Evolutionary conservation across 2,113 vertebrate species (phyloP).

Genomic region (Pyxicephalus adspersus): DNA sequence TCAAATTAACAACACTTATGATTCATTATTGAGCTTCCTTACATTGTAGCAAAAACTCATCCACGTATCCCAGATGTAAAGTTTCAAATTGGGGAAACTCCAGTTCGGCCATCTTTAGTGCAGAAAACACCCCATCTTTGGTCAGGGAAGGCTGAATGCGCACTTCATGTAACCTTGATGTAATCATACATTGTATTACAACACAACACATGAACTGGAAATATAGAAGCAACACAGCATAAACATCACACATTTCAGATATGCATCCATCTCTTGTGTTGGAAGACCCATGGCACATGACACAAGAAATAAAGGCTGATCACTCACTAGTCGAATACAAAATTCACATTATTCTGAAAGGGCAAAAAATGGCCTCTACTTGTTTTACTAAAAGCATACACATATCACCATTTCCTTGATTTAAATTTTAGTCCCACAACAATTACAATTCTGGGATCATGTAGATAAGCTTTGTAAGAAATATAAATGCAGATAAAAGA

Average conservation of each 20-base stretch:
- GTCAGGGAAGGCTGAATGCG: conserved; percentile 97
- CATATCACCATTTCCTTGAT: too few species aligned
- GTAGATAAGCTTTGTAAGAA: too few species aligned
- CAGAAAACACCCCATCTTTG: conserved; percentile 98
- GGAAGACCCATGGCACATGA: too few species aligned
- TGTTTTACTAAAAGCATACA: too few species aligned
- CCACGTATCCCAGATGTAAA: conserved; percentile 95
- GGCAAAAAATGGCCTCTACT: too few species aligned
- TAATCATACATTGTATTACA: conserved; percentile 1
- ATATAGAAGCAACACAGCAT: not conserved
- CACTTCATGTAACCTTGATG: conserved; percentile 92
- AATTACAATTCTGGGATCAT: too few species aligned
- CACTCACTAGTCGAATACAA: too few species aligned
- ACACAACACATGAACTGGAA: not conserved
- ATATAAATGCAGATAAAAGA: too few species aligned
- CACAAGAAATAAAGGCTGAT: too few species aligned
- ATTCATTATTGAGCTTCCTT: conserved; percentile 67
- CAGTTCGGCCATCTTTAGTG: conserved; percentile 97
- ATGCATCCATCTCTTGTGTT: not conserved
- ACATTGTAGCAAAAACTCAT: conserved; percentile 97
- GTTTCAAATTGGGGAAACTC: conserved; percentile 99
- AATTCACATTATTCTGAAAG: too few species aligned
- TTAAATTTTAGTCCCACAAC: too few species aligned
- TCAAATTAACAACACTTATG: too few species aligned
- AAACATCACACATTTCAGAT: conserved; percentile 5